A percentile compares a stretch with the other conserved stretches of the same genome.
Evolutionary conservation across 2,888 invertebrate species (phyloP).

Genomic region (Lepidochrysops patricia): DNA sequence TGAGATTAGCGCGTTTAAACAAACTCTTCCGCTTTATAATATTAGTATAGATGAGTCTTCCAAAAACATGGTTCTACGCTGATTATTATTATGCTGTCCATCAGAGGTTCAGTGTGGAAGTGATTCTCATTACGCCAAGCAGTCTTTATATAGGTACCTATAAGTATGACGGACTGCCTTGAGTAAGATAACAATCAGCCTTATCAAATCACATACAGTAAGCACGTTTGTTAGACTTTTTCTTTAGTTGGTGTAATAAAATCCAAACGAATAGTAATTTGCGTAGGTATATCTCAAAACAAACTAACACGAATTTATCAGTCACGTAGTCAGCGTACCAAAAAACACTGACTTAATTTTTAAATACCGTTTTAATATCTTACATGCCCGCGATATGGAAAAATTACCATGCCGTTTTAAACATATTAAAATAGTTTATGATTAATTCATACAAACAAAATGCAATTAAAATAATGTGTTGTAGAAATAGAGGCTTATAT

Average conservation of each 20-base stretch:
- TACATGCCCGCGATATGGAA: slow-evolving; percentile 15
- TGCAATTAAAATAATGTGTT: not conserved
- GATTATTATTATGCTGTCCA: not conserved
- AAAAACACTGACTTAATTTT: slow-evolving; percentile 23
- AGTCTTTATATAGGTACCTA: slow-evolving; percentile 6
- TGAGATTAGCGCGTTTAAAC: too few species aligned
- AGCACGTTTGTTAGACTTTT: not conserved
- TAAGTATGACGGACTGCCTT: not conserved
- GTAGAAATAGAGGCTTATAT: too few species aligned
- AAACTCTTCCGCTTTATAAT: too few species aligned
- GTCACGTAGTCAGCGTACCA: slow-evolving; percentile 30
- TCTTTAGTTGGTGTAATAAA: slow-evolving; percentile 4
- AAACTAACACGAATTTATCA: slow-evolving; percentile 32
- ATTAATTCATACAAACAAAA: not conserved
- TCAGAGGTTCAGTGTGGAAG: slow-evolving; percentile 3
- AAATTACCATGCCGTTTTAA: not conserved
- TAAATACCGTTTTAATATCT: slow-evolving; percentile 26
- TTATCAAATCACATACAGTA: not conserved
- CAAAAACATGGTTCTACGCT: too few species aligned
- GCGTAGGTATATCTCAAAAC: slow-evolving; percentile 17
- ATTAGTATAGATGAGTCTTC: too few species aligned
- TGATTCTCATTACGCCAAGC: not conserved
- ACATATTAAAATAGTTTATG: not conserved
- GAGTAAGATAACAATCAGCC: not conserved
- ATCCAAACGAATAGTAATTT: slow-evolving; percentile 12